Percentiles rank a stretch among this genome's conserved stretches.
Evolutionary conservation across 2,113 vertebrate species (phyloP).

Genomic region (sheep (Ovis aries)): DNA sequence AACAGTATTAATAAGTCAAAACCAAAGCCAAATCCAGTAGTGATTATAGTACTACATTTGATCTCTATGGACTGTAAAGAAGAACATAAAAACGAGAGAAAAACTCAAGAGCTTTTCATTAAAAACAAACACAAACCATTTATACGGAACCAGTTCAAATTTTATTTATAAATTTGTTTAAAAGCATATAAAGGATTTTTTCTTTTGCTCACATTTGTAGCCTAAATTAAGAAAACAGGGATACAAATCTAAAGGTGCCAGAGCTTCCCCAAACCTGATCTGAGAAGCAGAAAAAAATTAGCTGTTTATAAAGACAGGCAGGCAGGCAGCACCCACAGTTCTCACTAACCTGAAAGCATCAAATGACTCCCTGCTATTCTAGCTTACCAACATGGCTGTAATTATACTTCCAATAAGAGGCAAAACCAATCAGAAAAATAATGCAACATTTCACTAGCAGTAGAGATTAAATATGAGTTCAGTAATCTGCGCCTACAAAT

Average conservation of each 20-base stretch:
- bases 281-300: constrained; percentile 5
- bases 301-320: neutral
- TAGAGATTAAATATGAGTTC: constrained; percentile 70
- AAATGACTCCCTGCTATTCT: neutral
- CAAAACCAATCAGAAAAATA: constrained; percentile 51
- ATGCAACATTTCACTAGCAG: constrained; percentile 55
- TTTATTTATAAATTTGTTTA: constrained; percentile 54
- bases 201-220: neutral
- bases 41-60: neutral
- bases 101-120: neutral
- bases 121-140: constrained; percentile 12
- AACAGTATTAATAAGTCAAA: neutral
- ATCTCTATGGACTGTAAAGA: neutral
- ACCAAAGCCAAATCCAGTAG: neutral
- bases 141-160: neutral
- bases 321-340: neutral
- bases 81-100: constrained; percentile 11
- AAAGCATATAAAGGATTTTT: constrained; percentile 5
- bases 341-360: neutral
- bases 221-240: neutral
- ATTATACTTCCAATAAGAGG: constrained; percentile 38
- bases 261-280: constrained; percentile 3
- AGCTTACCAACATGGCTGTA: neutral
- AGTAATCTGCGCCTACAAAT: constrained; percentile 57
- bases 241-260: neutral